Evolutionary conservation across 2,113 vertebrate genomes (phyloP), one percentile per base, ranked within the genome.

Genomic region (Apistogramma diplotaenia): DNA sequence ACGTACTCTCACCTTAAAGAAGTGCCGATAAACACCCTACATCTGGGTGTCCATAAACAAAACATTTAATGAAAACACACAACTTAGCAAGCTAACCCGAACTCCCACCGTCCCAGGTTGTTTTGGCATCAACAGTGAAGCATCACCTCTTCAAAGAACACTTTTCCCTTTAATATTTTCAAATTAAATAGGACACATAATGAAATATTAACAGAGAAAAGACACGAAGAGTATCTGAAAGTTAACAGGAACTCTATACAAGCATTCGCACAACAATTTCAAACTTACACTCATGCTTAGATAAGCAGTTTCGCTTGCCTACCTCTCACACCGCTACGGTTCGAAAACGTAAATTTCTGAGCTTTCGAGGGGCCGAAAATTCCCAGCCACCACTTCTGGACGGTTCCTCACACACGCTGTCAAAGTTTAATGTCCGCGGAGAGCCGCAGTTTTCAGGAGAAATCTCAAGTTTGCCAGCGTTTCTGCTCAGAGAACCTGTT

Each of bases 401-500:
- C 40, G 54, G 11, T 49, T 85, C 25, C 59, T 18, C 19, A 0
- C 6, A 2, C 37, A 21, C 77, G 2, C 46, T 3, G 60, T 11
- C 1, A 11, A 18, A 76, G 15, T 60, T 85, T 56, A 3, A 7
- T 55, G 7, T 81, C 79, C 83, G 2, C 4, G 4, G 4, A 76
- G 25, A 82, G 71, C 23, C 4, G 31, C 5, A 7, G 27, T 57
- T 51, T 19, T 70, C 3, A 0, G 10, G 4, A 9, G 12, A 78
- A 84, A 79, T 16, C 74, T 27, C 11, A 1, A 55, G 78, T 82
- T 88, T 61, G 19, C 11, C 59, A 4, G 56, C 70, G 54, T 25
- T 56, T 25, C 71, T 25, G 16, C 27, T 84, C n/a, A 7, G 53
- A 80, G 82, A 16, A 93, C 93, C 92, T 94, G 93, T 94, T 94